Evolutionary conservation across 2,797 vertebrate genomes (phyloP).

Genomic region (Darevskia mixta): DNA sequence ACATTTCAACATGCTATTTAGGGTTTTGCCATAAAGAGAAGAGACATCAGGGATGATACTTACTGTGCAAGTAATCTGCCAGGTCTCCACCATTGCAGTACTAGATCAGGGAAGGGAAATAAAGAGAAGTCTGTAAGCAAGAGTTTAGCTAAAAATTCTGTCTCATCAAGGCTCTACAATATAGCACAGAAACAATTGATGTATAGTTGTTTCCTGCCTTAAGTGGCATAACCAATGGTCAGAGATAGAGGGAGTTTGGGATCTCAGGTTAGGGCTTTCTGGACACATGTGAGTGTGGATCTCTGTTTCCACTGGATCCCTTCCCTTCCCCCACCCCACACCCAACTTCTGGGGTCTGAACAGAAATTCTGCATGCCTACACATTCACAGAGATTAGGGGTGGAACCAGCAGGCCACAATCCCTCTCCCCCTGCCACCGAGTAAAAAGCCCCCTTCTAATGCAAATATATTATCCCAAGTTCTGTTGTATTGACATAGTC

Average conservation of each 20-base stretch:
- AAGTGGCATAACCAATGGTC: too few relatives aligned
- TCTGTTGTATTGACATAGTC: not conserved
- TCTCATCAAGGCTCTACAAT: not conserved
- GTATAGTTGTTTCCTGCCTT: not conserved
- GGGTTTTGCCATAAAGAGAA: not conserved
- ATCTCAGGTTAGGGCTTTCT: too few relatives aligned
- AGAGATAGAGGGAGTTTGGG: too few relatives aligned
- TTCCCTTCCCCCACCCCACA: too few relatives aligned
- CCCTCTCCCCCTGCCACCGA: not conserved
- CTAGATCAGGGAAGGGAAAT: slow-evolving; percentile 76
- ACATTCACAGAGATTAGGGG: too few relatives aligned
- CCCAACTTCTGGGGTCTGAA: too few relatives aligned
- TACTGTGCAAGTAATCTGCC: slow-evolving; percentile 97
- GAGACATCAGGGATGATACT: slow-evolving; percentile 73
- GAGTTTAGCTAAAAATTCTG: not conserved
- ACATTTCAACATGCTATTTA: not conserved
- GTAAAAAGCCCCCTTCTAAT: not conserved
- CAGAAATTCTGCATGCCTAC: too few relatives aligned
- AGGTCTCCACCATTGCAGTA: slow-evolving; percentile 99
- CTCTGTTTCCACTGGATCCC: too few relatives aligned
- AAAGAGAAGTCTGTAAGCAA: not conserved
- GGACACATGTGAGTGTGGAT: too few relatives aligned
- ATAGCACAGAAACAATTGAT: too few relatives aligned
- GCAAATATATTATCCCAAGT: not conserved
- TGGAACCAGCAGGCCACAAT: too few relatives aligned